These are phyloP conservation scores for Tachina grossa DNA, from an alignment of 2,888 invertebrate genomes.

Conservation along the genomic window DNA sequence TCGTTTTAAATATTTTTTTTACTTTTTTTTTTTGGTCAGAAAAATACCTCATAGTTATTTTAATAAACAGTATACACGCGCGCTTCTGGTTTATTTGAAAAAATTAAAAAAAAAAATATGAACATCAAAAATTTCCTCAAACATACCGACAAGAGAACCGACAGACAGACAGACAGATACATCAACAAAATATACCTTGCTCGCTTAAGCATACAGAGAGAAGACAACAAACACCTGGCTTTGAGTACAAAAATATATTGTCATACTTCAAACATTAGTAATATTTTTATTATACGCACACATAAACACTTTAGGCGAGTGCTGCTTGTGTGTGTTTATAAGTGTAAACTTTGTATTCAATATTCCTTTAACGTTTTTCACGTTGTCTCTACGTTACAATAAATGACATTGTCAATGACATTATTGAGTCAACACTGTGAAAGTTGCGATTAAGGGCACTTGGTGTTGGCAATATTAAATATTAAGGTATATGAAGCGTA, in stretches of 20 bases:
- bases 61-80: conserved; percentile 49
- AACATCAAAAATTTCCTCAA: conserved; percentile 19
- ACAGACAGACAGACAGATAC: background rate
- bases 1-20: background rate
- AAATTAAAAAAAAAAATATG: background rate
- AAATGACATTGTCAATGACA: conserved; percentile 73
- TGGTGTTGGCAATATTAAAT: conserved; percentile 40
- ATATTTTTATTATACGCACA: conserved; percentile 16
- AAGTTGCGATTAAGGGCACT: conserved; percentile 50
- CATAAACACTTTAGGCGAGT: background rate
- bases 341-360: conserved; percentile 4
- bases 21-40: background rate
- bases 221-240: conserved; percentile 59
- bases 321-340: background rate
- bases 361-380: background rate
- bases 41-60: background rate
- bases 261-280: conserved; percentile 23
- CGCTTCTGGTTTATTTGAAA: conserved; percentile 19
- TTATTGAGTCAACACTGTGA: conserved; percentile 62
- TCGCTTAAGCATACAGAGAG: conserved; percentile 21
- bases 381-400: too few species aligned
- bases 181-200: conserved; percentile 1
- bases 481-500: conserved; percentile 25
- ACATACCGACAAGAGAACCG: conserved; percentile 25
- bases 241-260: conserved; percentile 22